Conservation (phyloP, 2,113 vertebrate genomes). For the Murina feae region DNA sequence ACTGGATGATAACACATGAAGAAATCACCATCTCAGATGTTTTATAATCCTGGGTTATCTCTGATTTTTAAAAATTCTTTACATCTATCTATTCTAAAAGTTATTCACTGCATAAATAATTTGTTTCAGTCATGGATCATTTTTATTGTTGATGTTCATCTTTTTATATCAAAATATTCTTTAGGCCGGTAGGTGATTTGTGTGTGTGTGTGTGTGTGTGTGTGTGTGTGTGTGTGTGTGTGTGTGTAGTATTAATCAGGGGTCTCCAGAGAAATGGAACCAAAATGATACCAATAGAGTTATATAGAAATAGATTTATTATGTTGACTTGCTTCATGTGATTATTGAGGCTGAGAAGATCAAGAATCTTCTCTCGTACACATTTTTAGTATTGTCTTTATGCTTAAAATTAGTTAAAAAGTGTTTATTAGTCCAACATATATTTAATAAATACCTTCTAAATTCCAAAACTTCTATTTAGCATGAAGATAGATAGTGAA, state of each 20-base stretch:
- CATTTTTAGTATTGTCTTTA: neutral
- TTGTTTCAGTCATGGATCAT: neutral
- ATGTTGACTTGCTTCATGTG: neutral
- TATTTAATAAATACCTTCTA: neutral
- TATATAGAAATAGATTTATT: neutral
- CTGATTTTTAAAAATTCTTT: neutral
- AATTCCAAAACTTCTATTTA: neutral
- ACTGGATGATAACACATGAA: neutral
- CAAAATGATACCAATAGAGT: neutral
- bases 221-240: neutral
- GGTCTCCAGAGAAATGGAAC: neutral
- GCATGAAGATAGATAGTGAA: neutral
- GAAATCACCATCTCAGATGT: neutral
- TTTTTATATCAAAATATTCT: neutral
- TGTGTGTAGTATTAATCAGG: neutral
- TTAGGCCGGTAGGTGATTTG: neutral
- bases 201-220: too few species aligned
- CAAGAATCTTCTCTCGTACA: neutral
- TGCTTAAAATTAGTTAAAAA: neutral
- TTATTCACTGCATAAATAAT: neutral
- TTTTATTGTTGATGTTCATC: neutral
- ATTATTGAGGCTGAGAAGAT: neutral
- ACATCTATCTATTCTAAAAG: neutral
- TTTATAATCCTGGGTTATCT: neutral
- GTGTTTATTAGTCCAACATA: neutral